Percentiles rank a stretch among this genome's conserved stretches.
phyloP scores from a whole-genome alignment of 2,888 invertebrate species.

The Cataglyphis livida region DNA sequence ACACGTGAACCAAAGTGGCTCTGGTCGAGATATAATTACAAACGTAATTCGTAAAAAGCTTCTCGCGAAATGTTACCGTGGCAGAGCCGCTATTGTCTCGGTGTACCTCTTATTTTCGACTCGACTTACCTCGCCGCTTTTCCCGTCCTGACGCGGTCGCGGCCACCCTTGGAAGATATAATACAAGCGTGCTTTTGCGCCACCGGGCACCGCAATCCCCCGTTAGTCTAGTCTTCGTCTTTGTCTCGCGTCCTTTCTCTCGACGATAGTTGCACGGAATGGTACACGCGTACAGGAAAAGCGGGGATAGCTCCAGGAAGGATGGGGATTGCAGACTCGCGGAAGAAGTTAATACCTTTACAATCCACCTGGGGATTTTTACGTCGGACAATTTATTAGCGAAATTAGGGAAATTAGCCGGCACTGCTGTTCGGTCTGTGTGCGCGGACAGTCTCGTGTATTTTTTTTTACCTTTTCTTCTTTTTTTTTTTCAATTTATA shows the following conservation, averaged over 20 bases:
- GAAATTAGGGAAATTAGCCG: conserved; percentile 82
- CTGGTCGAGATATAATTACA: conserved; percentile 76
- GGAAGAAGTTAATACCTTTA: conserved; percentile 81
- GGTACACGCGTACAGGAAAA: conserved; percentile 6
- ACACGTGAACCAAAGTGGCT: conserved; percentile 57
- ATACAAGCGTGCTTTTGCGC: conserved; percentile 49
- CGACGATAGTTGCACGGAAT: conserved; percentile 45
- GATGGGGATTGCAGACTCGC: conserved; percentile 64
- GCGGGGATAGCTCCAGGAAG: conserved; percentile 18
- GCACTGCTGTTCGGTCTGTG: conserved; percentile 56
- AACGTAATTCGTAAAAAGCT: conserved; percentile 78
- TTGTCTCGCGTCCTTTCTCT: neutral
- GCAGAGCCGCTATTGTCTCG: conserved; percentile 62
- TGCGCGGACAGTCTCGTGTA: conserved; percentile 63
- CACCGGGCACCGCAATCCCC: conserved; percentile 34
- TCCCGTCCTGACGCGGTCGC: conserved; percentile 26
- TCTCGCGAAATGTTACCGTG: conserved; percentile 35
- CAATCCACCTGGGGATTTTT: conserved; percentile 80
- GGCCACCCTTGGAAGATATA: conserved; percentile 46
- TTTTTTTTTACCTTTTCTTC: conserved; percentile 9
- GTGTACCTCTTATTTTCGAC: conserved; percentile 62
- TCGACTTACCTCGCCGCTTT: conserved; percentile 50
- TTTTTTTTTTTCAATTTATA: conserved; percentile 44
- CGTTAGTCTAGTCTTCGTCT: conserved; percentile 26
- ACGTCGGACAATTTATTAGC: conserved; percentile 80